Conservation (phyloP, 1,140 invertebrate species). For the Brachystomella parvula region DNA sequence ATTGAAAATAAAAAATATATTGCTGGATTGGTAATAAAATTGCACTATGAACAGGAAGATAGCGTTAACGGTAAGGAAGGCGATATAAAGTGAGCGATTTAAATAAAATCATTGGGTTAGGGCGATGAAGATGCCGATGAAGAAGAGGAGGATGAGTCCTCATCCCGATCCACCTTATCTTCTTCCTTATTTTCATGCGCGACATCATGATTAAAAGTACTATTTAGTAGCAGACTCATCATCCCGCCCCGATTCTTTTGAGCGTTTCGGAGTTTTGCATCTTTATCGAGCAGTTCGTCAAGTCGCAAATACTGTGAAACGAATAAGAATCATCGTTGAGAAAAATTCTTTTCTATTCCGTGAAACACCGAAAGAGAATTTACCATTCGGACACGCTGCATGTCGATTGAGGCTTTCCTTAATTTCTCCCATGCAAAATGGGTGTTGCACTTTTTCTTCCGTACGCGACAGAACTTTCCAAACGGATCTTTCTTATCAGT, state of each 20-base stretch:
- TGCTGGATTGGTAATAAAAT: too few species aligned
- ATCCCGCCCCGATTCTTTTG: slow-evolving; percentile 85
- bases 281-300: slow-evolving; percentile 91
- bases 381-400: slow-evolving; percentile 58
- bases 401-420: slow-evolving; percentile 71
- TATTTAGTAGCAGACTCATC: slow-evolving; percentile 84
- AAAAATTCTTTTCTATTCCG: background rate
- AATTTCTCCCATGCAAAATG: slow-evolving; percentile 96
- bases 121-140: background rate
- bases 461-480: slow-evolving; percentile 71
- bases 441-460: slow-evolving; percentile 83
- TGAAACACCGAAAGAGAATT: slow-evolving; percentile 15
- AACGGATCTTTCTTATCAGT: background rate
- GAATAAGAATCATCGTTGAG: slow-evolving; percentile 17
- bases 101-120: background rate
- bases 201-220: slow-evolving; percentile 86
- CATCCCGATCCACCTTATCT: background rate
- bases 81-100: too few species aligned
- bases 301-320: slow-evolving; percentile 75
- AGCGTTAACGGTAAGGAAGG: too few species aligned
- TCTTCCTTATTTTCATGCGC: slow-evolving; percentile 54
- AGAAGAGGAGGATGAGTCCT: background rate
- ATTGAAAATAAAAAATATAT: too few species aligned
- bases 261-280: slow-evolving; percentile 73
- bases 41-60: too few species aligned